phyloP scores from a whole-genome alignment of 2,113 vertebrate species.

The Psittacara wagleri region DNA sequence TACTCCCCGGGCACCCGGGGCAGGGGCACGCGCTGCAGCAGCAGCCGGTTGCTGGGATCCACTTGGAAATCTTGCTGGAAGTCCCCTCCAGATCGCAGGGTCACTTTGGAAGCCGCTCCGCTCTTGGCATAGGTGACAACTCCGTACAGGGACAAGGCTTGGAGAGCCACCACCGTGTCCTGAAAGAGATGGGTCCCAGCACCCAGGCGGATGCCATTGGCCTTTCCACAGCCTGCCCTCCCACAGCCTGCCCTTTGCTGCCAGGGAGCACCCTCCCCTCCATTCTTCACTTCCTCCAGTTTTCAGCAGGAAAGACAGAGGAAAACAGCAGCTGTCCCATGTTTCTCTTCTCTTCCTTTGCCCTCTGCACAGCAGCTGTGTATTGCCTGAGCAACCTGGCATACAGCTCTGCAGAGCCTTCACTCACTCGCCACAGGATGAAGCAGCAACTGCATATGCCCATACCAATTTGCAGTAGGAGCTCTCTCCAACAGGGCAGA shows the following conservation, averaged over 20 bases:
- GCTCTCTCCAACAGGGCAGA: not conserved
- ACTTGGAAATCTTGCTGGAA: slow-evolving; percentile 74
- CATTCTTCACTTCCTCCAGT: not conserved
- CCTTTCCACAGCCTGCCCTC: not conserved
- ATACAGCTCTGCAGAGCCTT: not conserved
- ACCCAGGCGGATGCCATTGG: not conserved
- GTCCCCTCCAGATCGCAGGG: slow-evolving; percentile 25
- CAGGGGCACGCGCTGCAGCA: slow-evolving; percentile 80
- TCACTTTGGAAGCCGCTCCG: slow-evolving; percentile 1
- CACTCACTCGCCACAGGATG: not conserved
- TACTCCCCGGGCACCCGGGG: slow-evolving; percentile 73
- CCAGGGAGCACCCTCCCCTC: not conserved
- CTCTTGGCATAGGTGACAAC: slow-evolving; percentile 46
- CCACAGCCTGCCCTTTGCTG: not conserved
- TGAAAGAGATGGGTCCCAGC: not conserved
- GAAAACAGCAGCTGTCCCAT: not conserved
- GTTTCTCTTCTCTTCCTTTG: not conserved
- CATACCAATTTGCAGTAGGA: not conserved
- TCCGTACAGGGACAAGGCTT: slow-evolving; percentile 70
- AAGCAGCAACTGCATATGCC: not conserved
- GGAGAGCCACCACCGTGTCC: slow-evolving; percentile 78
- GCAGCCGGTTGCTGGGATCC: slow-evolving; percentile 77
- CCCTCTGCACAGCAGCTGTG: not conserved
- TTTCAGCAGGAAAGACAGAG: not conserved
- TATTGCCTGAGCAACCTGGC: not conserved